These are phyloP conservation scores for Tetrax tetrax DNA, from an alignment of 2,113 vertebrate species.

Conservation along the genomic window DNA sequence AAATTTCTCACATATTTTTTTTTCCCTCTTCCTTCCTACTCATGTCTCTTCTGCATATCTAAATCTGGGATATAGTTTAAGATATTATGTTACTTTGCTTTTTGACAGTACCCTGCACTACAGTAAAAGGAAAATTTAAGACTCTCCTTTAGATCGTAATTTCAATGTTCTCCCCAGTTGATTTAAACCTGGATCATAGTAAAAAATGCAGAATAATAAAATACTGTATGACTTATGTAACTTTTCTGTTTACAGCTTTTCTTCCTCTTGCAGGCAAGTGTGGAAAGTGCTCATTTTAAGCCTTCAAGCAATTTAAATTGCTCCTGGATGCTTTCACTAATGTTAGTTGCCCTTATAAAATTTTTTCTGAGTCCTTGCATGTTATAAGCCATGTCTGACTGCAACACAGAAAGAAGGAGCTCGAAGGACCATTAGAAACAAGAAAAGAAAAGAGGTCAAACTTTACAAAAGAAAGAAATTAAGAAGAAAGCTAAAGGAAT, in stretches of 20 bases:
- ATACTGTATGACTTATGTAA: background rate
- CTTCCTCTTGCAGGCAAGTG: background rate
- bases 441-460: background rate
- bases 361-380: background rate
- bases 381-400: background rate
- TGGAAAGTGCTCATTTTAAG: background rate
- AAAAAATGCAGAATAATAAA: constrained; percentile 19
- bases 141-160: background rate
- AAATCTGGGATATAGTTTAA: background rate
- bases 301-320: background rate
- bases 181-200: background rate
- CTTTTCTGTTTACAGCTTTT: background rate
- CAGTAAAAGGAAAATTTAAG: background rate
- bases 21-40: background rate
- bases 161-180: background rate
- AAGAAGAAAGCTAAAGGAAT: background rate
- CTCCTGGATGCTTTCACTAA: background rate
- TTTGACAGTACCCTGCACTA: background rate
- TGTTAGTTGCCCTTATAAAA: background rate
- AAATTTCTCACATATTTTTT: background rate
- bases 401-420: background rate
- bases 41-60: background rate
- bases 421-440: background rate
- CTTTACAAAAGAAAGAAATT: background rate
- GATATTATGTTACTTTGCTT: fast-evolving